Conservation (phyloP, 2,113 vertebrate genomes). For the Antidorcas marsupialis region DNA sequence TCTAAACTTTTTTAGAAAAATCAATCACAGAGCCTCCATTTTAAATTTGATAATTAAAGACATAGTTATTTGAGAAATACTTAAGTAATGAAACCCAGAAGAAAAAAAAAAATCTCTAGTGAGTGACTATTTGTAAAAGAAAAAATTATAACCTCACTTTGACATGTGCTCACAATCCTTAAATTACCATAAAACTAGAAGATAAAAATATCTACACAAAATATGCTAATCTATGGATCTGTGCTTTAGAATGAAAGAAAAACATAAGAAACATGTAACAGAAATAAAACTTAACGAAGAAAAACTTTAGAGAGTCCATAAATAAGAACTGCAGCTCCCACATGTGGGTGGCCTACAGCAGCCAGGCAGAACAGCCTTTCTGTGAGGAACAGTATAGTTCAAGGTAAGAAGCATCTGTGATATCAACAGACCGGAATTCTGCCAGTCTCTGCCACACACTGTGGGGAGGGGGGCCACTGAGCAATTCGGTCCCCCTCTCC, state of each 20-base stretch:
- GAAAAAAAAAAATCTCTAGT: background rate
- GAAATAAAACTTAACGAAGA: background rate
- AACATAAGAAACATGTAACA: background rate
- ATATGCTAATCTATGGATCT: background rate
- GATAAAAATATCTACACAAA: background rate
- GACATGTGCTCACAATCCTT: background rate
- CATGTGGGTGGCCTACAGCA: background rate
- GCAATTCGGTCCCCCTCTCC: background rate
- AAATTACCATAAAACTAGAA: background rate
- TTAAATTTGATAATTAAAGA: background rate
- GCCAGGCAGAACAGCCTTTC: background rate
- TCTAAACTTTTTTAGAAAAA: background rate
- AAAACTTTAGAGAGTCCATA: background rate
- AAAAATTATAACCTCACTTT: conserved; percentile 23
- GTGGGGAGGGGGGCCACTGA: background rate
- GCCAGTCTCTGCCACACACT: background rate
- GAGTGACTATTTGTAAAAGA: background rate
- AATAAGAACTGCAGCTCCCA: background rate
- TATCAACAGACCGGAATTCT: background rate
- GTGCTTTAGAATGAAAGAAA: background rate
- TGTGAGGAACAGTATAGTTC: background rate
- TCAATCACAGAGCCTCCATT: background rate
- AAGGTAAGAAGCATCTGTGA: background rate
- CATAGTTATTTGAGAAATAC: conserved; percentile 13
- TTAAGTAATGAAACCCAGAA: background rate